Conservation (phyloP, 2,888 invertebrate species). For the Trypoxylon attenuatum region DNA sequence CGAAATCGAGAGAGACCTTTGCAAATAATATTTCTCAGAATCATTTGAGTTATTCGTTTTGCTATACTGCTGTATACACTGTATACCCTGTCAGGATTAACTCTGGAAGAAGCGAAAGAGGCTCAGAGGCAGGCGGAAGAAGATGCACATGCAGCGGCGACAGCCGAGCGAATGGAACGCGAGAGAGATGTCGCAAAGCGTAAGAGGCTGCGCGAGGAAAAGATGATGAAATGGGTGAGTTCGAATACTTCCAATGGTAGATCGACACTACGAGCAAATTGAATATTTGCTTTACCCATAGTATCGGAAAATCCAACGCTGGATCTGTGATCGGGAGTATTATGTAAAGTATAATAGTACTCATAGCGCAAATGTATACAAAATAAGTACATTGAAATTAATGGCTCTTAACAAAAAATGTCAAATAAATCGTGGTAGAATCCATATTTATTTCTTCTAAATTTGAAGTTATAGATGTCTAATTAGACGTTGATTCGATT, state of each 20-base stretch:
- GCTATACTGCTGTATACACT: background rate
- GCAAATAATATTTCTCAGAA: too few species aligned
- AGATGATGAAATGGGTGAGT: constrained; percentile 63
- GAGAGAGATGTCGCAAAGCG: constrained; percentile 64
- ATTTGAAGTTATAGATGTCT: too few species aligned
- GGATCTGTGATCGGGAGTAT: too few species aligned
- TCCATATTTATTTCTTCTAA: too few species aligned
- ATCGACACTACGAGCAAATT: background rate
- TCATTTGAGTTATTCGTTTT: too few species aligned
- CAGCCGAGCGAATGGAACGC: constrained; percentile 61
- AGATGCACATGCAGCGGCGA: constrained; percentile 65
- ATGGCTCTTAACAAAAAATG: too few species aligned
- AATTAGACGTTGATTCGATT: too few species aligned
- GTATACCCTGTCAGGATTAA: constrained; percentile 51
- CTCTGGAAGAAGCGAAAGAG: constrained; percentile 56
- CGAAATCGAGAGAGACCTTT: too few species aligned
- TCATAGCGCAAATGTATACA: too few species aligned
- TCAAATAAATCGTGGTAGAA: too few species aligned
- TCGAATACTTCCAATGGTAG: background rate
- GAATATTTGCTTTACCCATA: background rate
- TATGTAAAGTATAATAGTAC: too few species aligned
- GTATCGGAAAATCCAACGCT: background rate
- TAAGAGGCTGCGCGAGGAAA: constrained; percentile 65
- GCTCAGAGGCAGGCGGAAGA: constrained; percentile 42
- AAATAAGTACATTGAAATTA: too few species aligned